Conservation (phyloP, 2,888 invertebrate genomes). For the Plebejus argus region DNA sequence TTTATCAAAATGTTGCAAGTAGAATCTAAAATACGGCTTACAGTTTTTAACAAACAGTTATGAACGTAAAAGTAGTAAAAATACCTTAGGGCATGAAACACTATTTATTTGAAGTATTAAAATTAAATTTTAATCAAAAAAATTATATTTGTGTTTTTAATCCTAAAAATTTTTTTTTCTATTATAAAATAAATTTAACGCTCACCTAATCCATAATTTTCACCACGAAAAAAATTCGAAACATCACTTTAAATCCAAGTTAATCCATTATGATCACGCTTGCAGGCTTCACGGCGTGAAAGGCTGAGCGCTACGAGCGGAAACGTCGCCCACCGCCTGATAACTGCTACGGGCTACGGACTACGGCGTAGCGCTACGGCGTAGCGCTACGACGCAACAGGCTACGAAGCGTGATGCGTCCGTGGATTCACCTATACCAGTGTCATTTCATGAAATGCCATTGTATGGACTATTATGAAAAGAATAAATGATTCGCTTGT, state of each 20-base stretch:
- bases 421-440: slow-evolving; percentile 33
- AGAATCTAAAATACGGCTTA: not conserved
- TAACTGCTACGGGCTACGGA: slow-evolving; percentile 62
- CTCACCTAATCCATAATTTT: slow-evolving; percentile 13
- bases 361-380: slow-evolving; percentile 61
- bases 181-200: not conserved
- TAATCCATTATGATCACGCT: slow-evolving; percentile 26
- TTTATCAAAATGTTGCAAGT: not conserved
- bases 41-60: not conserved
- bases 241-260: slow-evolving; percentile 26
- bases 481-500: not conserved
- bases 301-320: slow-evolving; percentile 58
- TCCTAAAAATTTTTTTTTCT: not conserved
- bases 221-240: slow-evolving; percentile 5
- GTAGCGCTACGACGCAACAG: slow-evolving; percentile 66
- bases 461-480: not conserved
- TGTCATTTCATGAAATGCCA: slow-evolving; percentile 26
- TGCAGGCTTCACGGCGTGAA: slow-evolving; percentile 27
- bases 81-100: no score
- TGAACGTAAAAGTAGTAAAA: not conserved
- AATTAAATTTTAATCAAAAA: no score
- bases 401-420: slow-evolving; percentile 47
- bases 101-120: no score
- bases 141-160: not conserved
- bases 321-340: slow-evolving; percentile 62